These are phyloP conservation scores for Liopterus haemorrhoidalis DNA, from an alignment of 2,888 invertebrate species.

Conservation along the genomic window DNA sequence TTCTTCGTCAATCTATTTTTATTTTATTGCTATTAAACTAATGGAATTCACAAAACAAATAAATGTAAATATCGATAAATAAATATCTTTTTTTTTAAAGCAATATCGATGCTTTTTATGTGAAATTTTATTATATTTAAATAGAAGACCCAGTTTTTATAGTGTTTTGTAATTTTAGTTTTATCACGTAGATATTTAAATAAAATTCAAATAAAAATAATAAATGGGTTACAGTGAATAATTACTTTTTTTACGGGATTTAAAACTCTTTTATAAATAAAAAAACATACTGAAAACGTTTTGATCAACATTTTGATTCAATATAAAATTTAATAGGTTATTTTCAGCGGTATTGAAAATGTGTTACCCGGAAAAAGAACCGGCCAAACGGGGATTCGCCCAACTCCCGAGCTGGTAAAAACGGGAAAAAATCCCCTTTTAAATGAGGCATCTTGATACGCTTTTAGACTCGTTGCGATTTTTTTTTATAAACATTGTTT, in stretches of 20 bases:
- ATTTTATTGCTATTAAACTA: conserved; percentile 23
- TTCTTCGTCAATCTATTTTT: conserved; percentile 22
- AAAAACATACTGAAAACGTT: too few relatives aligned
- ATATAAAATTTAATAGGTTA: background rate
- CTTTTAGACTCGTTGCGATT: too few relatives aligned
- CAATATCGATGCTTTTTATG: background rate
- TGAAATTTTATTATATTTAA: background rate
- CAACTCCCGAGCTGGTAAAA: background rate
- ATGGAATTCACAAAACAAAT: conserved; percentile 22
- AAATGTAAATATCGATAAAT: conserved; percentile 17
- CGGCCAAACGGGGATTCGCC: background rate
- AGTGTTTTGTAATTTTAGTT: background rate
- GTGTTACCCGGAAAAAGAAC: background rate
- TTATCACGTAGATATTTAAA: background rate
- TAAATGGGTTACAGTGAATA: background rate
- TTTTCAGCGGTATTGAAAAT: background rate
- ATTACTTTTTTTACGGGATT: background rate
- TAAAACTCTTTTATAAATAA: background rate
- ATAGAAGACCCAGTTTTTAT: background rate
- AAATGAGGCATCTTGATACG: too few relatives aligned
- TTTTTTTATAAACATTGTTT: too few relatives aligned
- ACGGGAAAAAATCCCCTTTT: too few relatives aligned
- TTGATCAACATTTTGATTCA: background rate
- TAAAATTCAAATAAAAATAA: background rate
- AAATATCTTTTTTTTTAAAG: too few relatives aligned